These are phyloP conservation scores for Girardinus metallicus DNA, from an alignment of 2,797 vertebrate species.

Conservation along the genomic window DNA sequence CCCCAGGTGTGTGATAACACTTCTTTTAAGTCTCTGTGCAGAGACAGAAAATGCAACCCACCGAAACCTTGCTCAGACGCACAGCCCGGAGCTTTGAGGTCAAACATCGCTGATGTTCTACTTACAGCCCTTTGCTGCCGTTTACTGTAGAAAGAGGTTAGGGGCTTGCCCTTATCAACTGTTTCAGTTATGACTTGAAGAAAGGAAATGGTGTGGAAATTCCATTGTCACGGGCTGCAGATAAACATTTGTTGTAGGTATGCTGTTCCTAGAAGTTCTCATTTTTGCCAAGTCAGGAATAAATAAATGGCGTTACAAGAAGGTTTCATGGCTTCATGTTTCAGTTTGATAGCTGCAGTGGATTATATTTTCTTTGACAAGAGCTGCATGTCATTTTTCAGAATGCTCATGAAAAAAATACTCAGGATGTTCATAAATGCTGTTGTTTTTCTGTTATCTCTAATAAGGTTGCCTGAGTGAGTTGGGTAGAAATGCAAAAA, in stretches of 20 bases:
- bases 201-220: conserved; percentile 63
- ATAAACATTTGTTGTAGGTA: not conserved
- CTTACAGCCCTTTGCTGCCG: conserved; percentile 40
- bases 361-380: not conserved
- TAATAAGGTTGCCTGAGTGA: not conserved
- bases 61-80: conserved; percentile 15
- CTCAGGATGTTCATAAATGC: not conserved
- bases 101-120: conserved; percentile 26
- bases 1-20: not conserved
- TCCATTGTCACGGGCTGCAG: conserved; percentile 45
- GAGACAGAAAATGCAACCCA: not conserved
- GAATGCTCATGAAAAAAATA: not conserved
- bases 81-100: conserved; percentile 51
- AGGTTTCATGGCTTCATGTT: not conserved
- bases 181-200: conserved; percentile 50
- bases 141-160: conserved; percentile 54
- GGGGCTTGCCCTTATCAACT: conserved; percentile 57
- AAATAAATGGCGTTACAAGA: not conserved
- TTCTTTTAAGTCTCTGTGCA: conserved; percentile 20
- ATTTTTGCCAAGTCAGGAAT: not conserved
- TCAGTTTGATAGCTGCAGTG: not conserved
- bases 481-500: not conserved
- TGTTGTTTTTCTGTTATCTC: conserved; percentile 5
- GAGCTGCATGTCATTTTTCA: not conserved
- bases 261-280: not conserved